Conservation (phyloP, 2,888 invertebrate genomes). For the Drosophila atripex region DNA sequence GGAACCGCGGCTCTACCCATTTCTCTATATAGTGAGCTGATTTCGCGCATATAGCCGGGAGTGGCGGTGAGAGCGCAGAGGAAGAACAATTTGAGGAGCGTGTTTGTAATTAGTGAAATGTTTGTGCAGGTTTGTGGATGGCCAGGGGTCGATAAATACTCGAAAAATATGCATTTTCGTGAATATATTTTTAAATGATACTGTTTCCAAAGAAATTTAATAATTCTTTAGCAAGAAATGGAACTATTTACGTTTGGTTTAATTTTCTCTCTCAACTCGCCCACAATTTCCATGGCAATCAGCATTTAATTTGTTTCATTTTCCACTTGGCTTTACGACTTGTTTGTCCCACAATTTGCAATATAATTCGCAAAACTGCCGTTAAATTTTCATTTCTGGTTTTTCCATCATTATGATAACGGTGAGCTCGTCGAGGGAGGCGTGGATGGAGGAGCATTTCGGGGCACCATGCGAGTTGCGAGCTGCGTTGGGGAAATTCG, state of each 20-base stretch:
- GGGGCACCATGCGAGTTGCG: conserved; percentile 50
- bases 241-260: neutral
- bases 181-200: neutral
- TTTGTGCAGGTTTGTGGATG: conserved; percentile 27
- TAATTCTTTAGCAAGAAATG: neutral
- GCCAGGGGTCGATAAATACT: neutral
- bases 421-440: conserved; percentile 17
- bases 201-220: neutral
- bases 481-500: conserved; percentile 43
- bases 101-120: conserved; percentile 43
- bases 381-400: conserved; percentile 52
- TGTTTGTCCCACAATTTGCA: conserved; percentile 40
- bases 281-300: conserved; percentile 29
- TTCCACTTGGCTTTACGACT: conserved; percentile 34
- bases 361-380: conserved; percentile 48
- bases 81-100: conserved; percentile 35
- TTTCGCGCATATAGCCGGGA: conserved; percentile 25
- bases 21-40: conserved; percentile 28
- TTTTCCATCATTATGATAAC: conserved; percentile 59
- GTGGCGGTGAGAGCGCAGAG: conserved; percentile 5
- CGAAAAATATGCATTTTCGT: conserved; percentile 13
- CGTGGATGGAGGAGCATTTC: neutral
- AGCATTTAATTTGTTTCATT: conserved; percentile 27
- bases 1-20: neutral
- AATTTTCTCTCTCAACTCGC: conserved; percentile 1